Base-by-base conservation (phyloP, 2,888 invertebrate genomes). In the Drosophila meridiana region DNA sequence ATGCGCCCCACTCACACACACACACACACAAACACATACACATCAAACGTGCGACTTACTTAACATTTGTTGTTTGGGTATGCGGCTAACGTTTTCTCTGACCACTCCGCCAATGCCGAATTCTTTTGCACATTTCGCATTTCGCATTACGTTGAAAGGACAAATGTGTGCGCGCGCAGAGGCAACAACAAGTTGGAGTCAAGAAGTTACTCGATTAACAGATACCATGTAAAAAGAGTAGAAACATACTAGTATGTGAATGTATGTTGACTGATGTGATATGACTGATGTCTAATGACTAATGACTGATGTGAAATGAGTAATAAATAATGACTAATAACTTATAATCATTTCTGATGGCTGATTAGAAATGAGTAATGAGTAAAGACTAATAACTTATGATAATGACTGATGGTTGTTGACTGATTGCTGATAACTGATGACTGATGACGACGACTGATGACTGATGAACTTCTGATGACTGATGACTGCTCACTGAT, bases 121-220 rank as follows among this genome's bases (percentile, higher is more conserved):
- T 87, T 80, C 84, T 66, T 83, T 40, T 52, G 75, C 80, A 62
- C 75, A 81, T 64, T 83, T 42, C 53, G 79, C 80, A 62, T 28
- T 69, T 67, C 63, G 40, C 61, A 32, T 66, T 70, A 68, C 63
- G 53, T 11, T 47, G 40, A 30, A 47, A 36, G 76, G 58, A 61
- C 40, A 70, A 59, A 53, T 66, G 62, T 62, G 69, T 89, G 90
- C 89, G 85, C 85, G 85, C 85, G 85, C 85, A 89, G 84, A 43
- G 84, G 66, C 76, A 48, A 56, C 82, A 78, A 73, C 63, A 73
- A 65, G 38, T 55, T 52, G 9, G 9, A 56, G 47, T 11, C 5
- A 34, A 32, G 36, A n/a, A 14, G 20, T 3, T 36, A 30, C 14
- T 36, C 11, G 40, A 42, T 11, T 20, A 5, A 1, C 1, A 14